Conservation (phyloP, 2,113 vertebrate genomes). For the Aptenodytes patagonicus region DNA sequence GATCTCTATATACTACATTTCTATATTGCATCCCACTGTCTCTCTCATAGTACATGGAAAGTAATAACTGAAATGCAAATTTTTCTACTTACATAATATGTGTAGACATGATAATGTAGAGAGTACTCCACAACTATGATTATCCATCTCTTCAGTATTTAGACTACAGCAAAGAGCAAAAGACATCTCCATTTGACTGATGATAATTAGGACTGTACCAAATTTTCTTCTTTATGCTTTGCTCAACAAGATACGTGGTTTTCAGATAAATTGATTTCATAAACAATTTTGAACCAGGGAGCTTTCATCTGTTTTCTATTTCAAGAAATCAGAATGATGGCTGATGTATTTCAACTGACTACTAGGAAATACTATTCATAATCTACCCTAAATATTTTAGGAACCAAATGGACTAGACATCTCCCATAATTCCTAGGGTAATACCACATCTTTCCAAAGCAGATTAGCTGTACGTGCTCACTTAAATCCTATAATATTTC, state of each 20-base stretch:
- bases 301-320: background rate
- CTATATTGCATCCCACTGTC: background rate
- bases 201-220: background rate
- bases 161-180: background rate
- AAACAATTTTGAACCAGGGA: background rate
- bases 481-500: background rate
- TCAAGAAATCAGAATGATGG: background rate
- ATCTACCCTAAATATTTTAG: background rate
- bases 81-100: background rate
- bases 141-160: background rate
- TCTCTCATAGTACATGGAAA: background rate
- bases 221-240: background rate
- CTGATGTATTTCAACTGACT: background rate
- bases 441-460: background rate
- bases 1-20: background rate
- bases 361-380: background rate
- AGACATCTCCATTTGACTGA: background rate
- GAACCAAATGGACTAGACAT: background rate
- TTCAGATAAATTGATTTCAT: background rate
- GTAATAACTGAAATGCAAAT: background rate
- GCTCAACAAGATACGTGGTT: background rate
- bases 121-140: background rate
- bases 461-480: background rate
- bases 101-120: background rate
- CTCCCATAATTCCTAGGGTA: background rate